These are phyloP conservation scores for Simalia tracyae DNA, from an alignment of 2,797 vertebrate species.

Conservation along the genomic window DNA sequence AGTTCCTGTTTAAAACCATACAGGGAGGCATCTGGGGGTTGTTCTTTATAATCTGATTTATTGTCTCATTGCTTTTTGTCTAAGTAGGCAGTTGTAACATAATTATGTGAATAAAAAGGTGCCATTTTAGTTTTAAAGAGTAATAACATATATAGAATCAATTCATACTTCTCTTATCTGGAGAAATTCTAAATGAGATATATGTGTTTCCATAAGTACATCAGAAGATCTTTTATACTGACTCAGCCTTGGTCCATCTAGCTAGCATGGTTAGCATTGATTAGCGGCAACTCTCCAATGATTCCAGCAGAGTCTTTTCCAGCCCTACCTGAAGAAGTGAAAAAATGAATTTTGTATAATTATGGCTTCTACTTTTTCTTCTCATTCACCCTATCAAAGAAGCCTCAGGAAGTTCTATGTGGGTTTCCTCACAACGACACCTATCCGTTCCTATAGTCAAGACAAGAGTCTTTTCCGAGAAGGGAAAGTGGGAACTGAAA, in stretches of 20 bases:
- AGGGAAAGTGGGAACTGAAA: background rate
- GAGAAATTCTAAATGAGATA: background rate
- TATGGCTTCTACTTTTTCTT: background rate
- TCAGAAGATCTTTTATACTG: background rate
- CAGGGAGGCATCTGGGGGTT: background rate
- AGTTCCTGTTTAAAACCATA: background rate
- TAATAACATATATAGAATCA: background rate
- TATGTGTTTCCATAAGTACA: rapidly evolving
- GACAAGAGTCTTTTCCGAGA: background rate
- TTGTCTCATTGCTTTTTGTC: background rate
- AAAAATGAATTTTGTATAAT: background rate
- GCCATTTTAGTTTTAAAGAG: background rate
- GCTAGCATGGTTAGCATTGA: background rate
- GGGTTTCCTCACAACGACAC: background rate
- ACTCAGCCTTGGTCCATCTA: background rate
- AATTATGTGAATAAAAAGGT: background rate
- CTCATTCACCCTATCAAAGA: background rate
- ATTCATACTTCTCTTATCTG: background rate
- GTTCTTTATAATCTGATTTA: background rate
- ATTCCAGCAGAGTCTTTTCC: background rate
- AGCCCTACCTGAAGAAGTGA: background rate
- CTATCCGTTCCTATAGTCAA: background rate
- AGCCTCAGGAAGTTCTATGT: rapidly evolving
- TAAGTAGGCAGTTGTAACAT: background rate
- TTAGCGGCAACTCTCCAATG: background rate